Evolutionary conservation across 2,113 vertebrate species (phyloP), one percentile per base, ranked within the genome.

Genomic region (Prinia subflava): DNA sequence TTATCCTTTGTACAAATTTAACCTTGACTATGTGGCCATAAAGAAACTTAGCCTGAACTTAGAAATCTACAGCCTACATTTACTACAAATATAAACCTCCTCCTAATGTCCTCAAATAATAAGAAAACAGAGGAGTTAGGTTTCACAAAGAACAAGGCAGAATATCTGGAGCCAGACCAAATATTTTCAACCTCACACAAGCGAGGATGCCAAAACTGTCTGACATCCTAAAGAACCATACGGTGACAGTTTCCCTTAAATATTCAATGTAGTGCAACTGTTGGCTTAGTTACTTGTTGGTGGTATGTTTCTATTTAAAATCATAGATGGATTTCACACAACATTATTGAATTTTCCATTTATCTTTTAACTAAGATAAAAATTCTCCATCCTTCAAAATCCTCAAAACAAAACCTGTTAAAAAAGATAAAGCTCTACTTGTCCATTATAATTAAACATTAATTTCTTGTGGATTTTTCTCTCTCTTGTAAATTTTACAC

Each of bases 251-350:
- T 90, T 94, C 7, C 46, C 71, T 37, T 50, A 94, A 74, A 86
- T 70, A 81, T 28, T 77, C 13, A 0, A 67, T 53, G 50, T 53
- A 81, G 55, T 49, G 35, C 89, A 89, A 89, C 59, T 62, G 55
- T 74, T 86, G 64, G 76, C 37, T 90, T 64, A 88, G 57, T 57
- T 69, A 65, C 68, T 93, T 92, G 42, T 52, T 94, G 62, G 67
- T 30, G 39, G 23, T 64, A 63, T 35, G 50, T 67, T 95, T 91
- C 87, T 91, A 77, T 91, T 91, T 87, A 74, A 95, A 90, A 69
- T 3, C 50, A 50, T 11, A 42, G 60, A 78, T 33, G 15, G 31
- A 91, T 94, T 91, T 84, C 67, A 89, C 28, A 77, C 25, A 87
- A 0, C 11, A 62, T 13, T 9, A 25, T 1, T 73, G 63, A 90